Conservation (phyloP, 2,888 invertebrate genomes). For the Coecobrya sp. region DNA sequence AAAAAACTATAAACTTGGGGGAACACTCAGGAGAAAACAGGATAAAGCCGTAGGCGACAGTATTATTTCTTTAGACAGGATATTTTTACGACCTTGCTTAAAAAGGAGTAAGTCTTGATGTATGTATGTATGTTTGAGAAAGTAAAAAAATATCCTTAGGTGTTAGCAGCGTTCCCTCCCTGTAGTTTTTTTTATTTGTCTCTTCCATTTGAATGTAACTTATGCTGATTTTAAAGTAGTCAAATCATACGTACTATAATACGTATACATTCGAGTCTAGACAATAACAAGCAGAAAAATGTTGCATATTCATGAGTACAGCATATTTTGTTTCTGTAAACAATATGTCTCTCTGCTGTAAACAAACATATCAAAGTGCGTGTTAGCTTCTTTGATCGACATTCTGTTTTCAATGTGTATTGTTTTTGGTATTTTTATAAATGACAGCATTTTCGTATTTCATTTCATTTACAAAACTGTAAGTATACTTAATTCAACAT, state of each 20-base stretch:
- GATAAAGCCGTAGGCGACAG: slow-evolving; percentile 71
- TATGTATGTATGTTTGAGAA: not conserved
- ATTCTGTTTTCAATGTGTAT: too few relatives aligned
- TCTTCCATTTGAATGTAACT: not conserved
- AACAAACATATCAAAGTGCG: not conserved
- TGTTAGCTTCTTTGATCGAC: not conserved
- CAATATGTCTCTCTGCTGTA: not conserved
- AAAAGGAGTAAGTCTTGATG: slow-evolving; percentile 50
- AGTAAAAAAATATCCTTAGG: slow-evolving; percentile 22
- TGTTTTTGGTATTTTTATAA: too few relatives aligned
- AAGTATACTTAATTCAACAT: too few relatives aligned
- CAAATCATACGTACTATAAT: not conserved
- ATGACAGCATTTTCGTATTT: too few relatives aligned
- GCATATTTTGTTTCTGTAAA: not conserved
- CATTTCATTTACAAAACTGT: too few relatives aligned
- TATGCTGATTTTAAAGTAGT: not conserved
- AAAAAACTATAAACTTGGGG: not conserved
- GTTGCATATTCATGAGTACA: not conserved
- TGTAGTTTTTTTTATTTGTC: not conserved
- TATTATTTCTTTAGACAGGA: slow-evolving; percentile 54
- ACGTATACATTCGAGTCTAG: too few relatives aligned
- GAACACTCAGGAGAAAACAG: not conserved
- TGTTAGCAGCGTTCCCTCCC: not conserved
- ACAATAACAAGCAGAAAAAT: too few relatives aligned
- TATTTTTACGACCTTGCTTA: slow-evolving; percentile 72